phyloP scores from a whole-genome alignment of 2,113 vertebrate species.

The Marmota flaviventris region DNA sequence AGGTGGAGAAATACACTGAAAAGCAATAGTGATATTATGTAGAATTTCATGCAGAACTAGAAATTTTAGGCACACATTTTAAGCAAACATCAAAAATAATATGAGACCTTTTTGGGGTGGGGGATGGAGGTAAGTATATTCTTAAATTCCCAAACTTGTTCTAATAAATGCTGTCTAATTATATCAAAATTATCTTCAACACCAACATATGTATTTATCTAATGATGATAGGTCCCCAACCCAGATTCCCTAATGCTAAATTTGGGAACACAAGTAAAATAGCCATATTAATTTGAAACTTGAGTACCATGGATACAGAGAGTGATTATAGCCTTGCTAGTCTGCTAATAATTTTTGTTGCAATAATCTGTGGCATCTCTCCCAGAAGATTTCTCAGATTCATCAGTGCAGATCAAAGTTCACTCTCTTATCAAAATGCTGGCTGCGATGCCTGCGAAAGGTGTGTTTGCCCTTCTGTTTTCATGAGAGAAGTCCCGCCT shows the following conservation, averaged over 20 bases:
- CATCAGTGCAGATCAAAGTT: slow-evolving; percentile 42
- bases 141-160: slow-evolving; percentile 12
- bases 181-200: slow-evolving; percentile 35
- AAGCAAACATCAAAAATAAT: neutral
- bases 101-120: neutral
- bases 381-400: slow-evolving; percentile 54
- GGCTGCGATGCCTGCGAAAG: neutral
- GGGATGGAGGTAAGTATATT: neutral
- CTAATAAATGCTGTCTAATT: slow-evolving; percentile 11
- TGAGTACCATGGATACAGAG: neutral
- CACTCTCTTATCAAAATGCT: slow-evolving; percentile 54
- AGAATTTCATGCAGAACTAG: neutral
- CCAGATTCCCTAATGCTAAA: slow-evolving; percentile 52
- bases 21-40: neutral
- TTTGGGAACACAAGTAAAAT: slow-evolving; percentile 66
- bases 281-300: slow-evolving; percentile 62
- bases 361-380: slow-evolving; percentile 4
- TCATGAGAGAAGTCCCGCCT: slow-evolving; percentile 3
- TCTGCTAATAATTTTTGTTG: slow-evolving; percentile 64
- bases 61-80: neutral
- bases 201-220: neutral
- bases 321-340: slow-evolving; percentile 19
- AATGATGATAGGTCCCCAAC: slow-evolving; percentile 13
- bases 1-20: neutral
- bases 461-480: slow-evolving; percentile 45